Percentiles rank a stretch among this genome's conserved stretches.
Evolutionary conservation across 2,113 vertebrate species (phyloP).

Genomic region (Seriola dumerili): DNA sequence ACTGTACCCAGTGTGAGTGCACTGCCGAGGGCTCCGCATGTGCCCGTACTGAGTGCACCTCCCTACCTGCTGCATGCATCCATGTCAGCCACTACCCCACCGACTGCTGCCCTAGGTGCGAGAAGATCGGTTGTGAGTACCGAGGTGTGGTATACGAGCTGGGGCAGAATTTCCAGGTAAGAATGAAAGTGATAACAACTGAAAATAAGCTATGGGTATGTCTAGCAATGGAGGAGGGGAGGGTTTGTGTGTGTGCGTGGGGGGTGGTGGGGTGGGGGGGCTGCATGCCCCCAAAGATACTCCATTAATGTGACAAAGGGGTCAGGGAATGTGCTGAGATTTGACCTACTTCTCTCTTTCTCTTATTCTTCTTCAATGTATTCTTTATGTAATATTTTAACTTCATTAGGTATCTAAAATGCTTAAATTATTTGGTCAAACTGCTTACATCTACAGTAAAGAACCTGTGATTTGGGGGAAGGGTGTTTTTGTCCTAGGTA

Average conservation of each 20-base stretch:
- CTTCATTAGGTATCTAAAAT: too few species aligned
- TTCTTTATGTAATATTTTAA: too few species aligned
- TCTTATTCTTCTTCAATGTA: too few species aligned
- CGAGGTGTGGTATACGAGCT: slow-evolving; percentile 87
- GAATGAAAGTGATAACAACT: background rate
- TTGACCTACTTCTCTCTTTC: too few species aligned
- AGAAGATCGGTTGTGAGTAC: slow-evolving; percentile 89
- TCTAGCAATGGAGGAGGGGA: background rate
- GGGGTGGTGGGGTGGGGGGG: too few species aligned
- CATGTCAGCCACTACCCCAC: slow-evolving; percentile 90
- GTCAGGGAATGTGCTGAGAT: background rate
- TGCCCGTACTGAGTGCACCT: slow-evolving; percentile 85
- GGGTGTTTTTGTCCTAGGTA: too few species aligned
- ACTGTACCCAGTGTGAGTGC: slow-evolving; percentile 89
- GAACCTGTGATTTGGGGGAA: too few species aligned
- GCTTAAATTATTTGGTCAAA: too few species aligned
- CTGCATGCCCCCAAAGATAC: background rate
- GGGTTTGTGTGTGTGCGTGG: too few species aligned
- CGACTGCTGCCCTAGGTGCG: slow-evolving; percentile 89
- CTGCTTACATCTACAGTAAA: too few species aligned
- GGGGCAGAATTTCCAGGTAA: slow-evolving; percentile 87
- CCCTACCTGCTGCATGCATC: slow-evolving; percentile 88
- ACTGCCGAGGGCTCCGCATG: slow-evolving; percentile 84
- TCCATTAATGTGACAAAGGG: background rate
- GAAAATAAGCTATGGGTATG: background rate